Base-by-base conservation (phyloP, 2,888 invertebrate species). In the Dysmachus trigonus region DNA sequence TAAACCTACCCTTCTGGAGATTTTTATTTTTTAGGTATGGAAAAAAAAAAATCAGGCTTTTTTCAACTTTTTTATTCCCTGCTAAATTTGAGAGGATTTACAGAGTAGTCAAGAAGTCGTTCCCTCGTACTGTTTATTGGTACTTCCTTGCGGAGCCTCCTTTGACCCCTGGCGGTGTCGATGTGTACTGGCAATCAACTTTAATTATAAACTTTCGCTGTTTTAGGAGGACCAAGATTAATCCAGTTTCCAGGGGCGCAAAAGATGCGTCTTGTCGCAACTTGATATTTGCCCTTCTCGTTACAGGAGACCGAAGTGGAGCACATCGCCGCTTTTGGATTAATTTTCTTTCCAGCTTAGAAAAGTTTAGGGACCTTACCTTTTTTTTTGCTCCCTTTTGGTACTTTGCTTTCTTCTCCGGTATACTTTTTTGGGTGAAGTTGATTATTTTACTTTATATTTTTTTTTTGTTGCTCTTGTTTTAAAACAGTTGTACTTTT, bases 151-250 rank as follows among this genome's bases (percentile, higher is more conserved):
- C n/a, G 7, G 13, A 73, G 73, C 33, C 73, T 31, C 33, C 38
- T 76, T 76, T 76, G 76, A 76, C 76, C 76, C 35, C 76, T 10
- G 22, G 22, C 27, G 15, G 22, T 33, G n/a, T 81, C 27, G 15
- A 10, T 33, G n/a, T 81, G 62, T 62, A 31, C 83, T 83, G 22
- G 18, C 18, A 71, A 62, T 83, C 33, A 83, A 31, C 30, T 83
- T 83, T 72, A 83, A 83, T 83, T 83, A 83, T 38, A 82, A 83
- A 71, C 72, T 83, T 41, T 83, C 22, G 22, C 72, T 83, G 72
- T 83, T 72, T 72, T 72, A 72, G 72, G 72, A 83, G 72, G 83
- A 38, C 27, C 30, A 35, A 33, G 71, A 72, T 83, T 83, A 83
- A 83, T 83, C 72, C 72, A 72, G n/a, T 83, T 72, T 33, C n/a